Conservation (phyloP, 2,888 invertebrate genomes). For the Serripes groenlandicus region DNA sequence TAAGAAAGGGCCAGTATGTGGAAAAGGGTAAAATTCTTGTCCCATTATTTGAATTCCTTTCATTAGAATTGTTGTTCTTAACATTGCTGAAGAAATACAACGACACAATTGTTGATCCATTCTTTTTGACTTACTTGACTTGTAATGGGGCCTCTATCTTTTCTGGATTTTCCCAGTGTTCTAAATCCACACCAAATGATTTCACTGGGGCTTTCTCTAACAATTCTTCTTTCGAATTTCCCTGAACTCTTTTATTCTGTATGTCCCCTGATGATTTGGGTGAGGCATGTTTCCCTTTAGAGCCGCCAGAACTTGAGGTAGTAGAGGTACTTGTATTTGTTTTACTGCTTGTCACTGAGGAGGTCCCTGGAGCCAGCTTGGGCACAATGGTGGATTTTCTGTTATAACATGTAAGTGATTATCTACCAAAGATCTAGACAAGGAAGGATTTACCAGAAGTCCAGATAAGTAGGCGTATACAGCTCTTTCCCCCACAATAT, state of each 20-base stretch:
- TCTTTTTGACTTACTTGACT: slow-evolving; percentile 35
- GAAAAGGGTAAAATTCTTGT: too few species aligned
- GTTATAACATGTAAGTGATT: too few species aligned
- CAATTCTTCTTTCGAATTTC: slow-evolving; percentile 55
- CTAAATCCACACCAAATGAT: slow-evolving; percentile 87
- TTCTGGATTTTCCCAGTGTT: slow-evolving; percentile 87
- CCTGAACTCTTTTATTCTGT: neutral
- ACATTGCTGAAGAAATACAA: too few species aligned
- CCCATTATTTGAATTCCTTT: too few species aligned
- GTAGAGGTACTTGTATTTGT: neutral
- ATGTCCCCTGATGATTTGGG: neutral
- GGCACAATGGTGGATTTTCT: neutral
- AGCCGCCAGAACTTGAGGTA: neutral
- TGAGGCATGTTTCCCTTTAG: neutral
- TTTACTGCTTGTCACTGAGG: too few species aligned
- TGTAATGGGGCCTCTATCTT: slow-evolving; percentile 86
- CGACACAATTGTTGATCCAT: too few species aligned
- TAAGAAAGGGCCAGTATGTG: too few species aligned
- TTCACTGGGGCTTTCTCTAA: slow-evolving; percentile 86
- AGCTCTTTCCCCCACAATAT: too few species aligned
- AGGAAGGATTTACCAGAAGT: too few species aligned
- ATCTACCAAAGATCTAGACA: too few species aligned
- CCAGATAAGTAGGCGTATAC: too few species aligned
- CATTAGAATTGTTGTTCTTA: too few species aligned
- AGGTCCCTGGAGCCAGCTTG: slow-evolving; percentile 4